Conservation (phyloP, 2,888 invertebrate species). For the Caenorhabditis becei region DNA sequence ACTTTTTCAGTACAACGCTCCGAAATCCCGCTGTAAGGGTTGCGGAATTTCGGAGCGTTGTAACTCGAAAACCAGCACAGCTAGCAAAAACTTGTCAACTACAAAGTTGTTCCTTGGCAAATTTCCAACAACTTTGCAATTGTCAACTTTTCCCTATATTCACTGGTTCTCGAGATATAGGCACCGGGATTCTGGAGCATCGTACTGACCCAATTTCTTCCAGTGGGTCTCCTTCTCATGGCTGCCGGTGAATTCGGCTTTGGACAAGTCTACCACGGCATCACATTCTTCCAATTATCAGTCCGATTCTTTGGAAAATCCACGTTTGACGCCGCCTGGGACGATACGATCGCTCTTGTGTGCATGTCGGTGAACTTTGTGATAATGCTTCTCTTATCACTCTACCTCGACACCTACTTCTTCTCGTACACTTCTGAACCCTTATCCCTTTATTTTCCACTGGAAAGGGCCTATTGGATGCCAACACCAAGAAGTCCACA, state of each 20-base stretch:
- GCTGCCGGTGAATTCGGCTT: conserved; percentile 45
- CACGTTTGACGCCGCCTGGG: conserved; percentile 6
- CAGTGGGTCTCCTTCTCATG: conserved; percentile 41
- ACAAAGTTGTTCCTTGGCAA: too few species aligned
- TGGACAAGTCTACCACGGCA: conserved; percentile 36
- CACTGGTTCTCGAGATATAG: too few species aligned
- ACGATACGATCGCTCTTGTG: conserved; percentile 24
- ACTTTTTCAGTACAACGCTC: too few species aligned
- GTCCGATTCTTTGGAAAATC: conserved; percentile 34
- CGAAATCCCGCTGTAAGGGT: too few species aligned
- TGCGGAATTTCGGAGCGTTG: too few species aligned
- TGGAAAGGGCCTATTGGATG: conserved; percentile 35
- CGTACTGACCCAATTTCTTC: not conserved
- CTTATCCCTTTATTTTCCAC: conserved; percentile 29
- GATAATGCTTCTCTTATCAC: not conserved
- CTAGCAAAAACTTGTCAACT: too few species aligned
- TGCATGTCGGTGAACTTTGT: conserved; percentile 39
- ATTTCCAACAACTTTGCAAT: too few species aligned
- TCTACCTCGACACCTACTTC: conserved; percentile 44
- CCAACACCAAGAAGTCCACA: conserved; percentile 11
- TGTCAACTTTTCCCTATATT: too few species aligned
- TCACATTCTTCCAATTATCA: conserved; percentile 36
- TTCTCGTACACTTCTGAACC: conserved; percentile 15
- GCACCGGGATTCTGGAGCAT: too few species aligned
- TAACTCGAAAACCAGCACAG: too few species aligned